Percentiles rank a stretch among this genome's conserved stretches.
These are phyloP conservation scores for Neodontobutis hainanensis DNA, from an alignment of 2,113 vertebrate species.

Conservation along the genomic window DNA sequence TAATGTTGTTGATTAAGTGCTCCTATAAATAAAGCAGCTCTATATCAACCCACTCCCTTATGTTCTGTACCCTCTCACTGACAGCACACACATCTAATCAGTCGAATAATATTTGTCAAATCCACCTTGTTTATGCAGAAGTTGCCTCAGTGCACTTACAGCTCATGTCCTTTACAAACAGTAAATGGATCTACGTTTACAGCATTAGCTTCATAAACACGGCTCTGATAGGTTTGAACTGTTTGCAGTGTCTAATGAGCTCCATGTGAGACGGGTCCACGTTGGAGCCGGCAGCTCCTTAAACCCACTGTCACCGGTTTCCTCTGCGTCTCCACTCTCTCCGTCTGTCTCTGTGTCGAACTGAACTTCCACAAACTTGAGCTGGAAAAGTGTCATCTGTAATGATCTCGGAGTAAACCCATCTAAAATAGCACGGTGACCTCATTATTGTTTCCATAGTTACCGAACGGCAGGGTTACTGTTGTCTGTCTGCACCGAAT, in stretches of 20 bases:
- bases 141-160: too few species aligned
- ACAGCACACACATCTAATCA: too few species aligned
- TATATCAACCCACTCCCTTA: too few species aligned
- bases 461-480: conserved; percentile 66
- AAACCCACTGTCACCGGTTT: conserved; percentile 41
- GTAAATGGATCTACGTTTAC: neutral
- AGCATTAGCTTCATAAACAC: conserved; percentile 14
- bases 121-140: too few species aligned
- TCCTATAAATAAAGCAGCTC: too few species aligned
- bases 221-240: conserved; percentile 43
- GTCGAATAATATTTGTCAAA: too few species aligned
- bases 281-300: conserved; percentile 49
- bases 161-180: too few species aligned
- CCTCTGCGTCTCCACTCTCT: conserved; percentile 21
- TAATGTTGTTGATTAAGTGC: too few species aligned
- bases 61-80: too few species aligned
- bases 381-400: conserved; percentile 60
- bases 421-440: conserved; percentile 67
- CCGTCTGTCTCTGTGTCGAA: conserved; percentile 23
- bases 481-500: conserved; percentile 54
- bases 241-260: conserved; percentile 59
- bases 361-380: conserved; percentile 65
- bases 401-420: conserved; percentile 68
- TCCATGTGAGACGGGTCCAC: conserved; percentile 56
- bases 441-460: conserved; percentile 75